Evolutionary conservation across 2,888 invertebrate species (phyloP), one percentile per base, ranked within the genome.

Genomic region (Cryptocheilus praepositus): DNA sequence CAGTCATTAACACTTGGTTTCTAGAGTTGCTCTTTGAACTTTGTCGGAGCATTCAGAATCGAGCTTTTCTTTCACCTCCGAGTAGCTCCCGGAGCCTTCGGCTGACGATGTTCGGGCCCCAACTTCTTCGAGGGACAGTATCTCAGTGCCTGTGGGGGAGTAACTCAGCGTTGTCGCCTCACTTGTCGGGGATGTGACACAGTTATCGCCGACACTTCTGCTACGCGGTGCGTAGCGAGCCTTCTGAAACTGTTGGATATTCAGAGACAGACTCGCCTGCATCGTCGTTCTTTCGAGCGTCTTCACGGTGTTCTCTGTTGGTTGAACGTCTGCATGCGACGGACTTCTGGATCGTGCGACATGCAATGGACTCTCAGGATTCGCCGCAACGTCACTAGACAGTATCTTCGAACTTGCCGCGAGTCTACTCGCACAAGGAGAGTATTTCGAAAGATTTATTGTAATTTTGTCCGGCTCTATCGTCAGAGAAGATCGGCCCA

Each of bases 351-450:
- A 79, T 3, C 81, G 78, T 11, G 77, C 67, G 16, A 81, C 83
- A 25, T 84, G 87, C 5, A 86, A 61, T 2, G 88, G 88, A 72
- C 88, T 88, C 8, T 88, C 88, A 0, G 83, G 86, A 65, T 82
- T 83, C 3, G 77, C 49, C 7, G 77, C 70, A 21, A 77, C 76
- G 63, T 86, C 86, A 44, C 74, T 84, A 2, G 86, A 82, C 1
- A 88, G 74, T 55, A 88, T 88, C 64, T 88, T 88, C 8, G 88
- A 87, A 61, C 88, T 85, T 0, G 88, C 87, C 3, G 88, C 88
- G 13, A 88, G 73, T 25, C 88, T 79, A 61, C 87, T 87, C 3
- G 88, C 88, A 63, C 88, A 88, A 0, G 88, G 88, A 22, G 88
- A 88, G 66, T 87, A 88, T 70, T 88, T 88, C n/a, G 88, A 86